phyloP scores from a whole-genome alignment of 2,888 invertebrate genomes.

The Merodon equestris region DNA sequence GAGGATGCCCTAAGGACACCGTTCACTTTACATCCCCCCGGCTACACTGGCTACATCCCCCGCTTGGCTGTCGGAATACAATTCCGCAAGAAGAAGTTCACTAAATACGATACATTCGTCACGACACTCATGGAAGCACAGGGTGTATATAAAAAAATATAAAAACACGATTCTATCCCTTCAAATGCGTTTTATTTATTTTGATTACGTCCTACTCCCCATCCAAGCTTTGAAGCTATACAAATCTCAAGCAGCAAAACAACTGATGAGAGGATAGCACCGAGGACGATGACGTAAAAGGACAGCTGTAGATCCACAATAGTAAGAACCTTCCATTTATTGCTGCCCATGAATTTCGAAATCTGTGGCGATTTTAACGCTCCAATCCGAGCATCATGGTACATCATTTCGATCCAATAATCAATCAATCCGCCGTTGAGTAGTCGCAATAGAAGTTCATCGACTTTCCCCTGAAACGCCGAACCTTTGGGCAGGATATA shows the following conservation, averaged over 20 bases:
- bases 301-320: conserved; percentile 76
- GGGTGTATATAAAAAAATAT: conserved; percentile 28
- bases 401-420: conserved; percentile 76
- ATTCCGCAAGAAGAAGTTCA: conserved; percentile 49
- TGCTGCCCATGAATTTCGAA: conserved; percentile 69
- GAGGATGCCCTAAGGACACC: conserved; percentile 51
- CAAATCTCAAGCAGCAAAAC: conserved; percentile 65
- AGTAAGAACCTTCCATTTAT: conserved; percentile 75
- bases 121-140: conserved; percentile 57
- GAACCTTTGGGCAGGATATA: conserved; percentile 75
- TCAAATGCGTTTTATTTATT: not conserved
- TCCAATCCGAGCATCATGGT: conserved; percentile 72
- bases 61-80: conserved; percentile 49
- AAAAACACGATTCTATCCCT: not conserved
- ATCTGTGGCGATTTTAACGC: conserved; percentile 70
- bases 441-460: conserved; percentile 73
- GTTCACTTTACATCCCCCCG: conserved; percentile 53
- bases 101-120: conserved; percentile 57
- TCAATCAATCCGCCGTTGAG: conserved; percentile 75
- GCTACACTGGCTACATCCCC: conserved; percentile 65
- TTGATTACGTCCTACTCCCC: not conserved
- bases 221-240: conserved; percentile 2
- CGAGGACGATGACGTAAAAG: conserved; percentile 75
- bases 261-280: conserved; percentile 71
- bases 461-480: conserved; percentile 73